phyloP scores from a whole-genome alignment of 1,140 invertebrate genomes.

The Lycorma delicatula region DNA sequence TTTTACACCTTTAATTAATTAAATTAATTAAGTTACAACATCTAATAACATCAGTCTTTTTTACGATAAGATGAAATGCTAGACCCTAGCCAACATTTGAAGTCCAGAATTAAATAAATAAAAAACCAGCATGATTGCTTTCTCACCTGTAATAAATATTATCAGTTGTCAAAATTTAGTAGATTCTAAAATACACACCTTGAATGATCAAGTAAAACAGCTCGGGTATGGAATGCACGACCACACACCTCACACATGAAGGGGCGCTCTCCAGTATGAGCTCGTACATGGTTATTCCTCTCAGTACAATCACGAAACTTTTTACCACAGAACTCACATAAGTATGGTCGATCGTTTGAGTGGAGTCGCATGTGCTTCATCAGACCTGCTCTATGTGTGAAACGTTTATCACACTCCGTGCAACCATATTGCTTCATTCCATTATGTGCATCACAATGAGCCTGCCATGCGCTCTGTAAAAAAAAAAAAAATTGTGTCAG shows the following conservation, averaged over 20 bases:
- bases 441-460: slow-evolving; percentile 29
- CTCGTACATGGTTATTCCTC: slow-evolving; percentile 3
- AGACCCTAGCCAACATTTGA: too few relatives aligned
- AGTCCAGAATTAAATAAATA: too few relatives aligned
- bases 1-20: too few relatives aligned
- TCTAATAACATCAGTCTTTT: too few relatives aligned
- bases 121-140: too few relatives aligned
- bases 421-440: slow-evolving; percentile 35
- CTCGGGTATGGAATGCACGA: not conserved
- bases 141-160: too few relatives aligned
- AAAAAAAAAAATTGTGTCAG: too few relatives aligned
- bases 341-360: slow-evolving; percentile 93
- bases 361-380: slow-evolving; percentile 48
- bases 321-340: slow-evolving; percentile 88
- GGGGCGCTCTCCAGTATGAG: slow-evolving; percentile 9
- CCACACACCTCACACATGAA: slow-evolving; percentile 10
- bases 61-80: too few relatives aligned
- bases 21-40: too few relatives aligned
- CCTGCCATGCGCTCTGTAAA: not conserved
- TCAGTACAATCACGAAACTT: slow-evolving; percentile 61
- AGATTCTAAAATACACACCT: too few relatives aligned
- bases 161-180: too few relatives aligned
- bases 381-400: slow-evolving; percentile 47
- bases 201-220: slow-evolving; percentile 8
- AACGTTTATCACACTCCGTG: slow-evolving; percentile 38